A percentile compares a stretch with the other conserved stretches of the same genome.
phyloP scores from a whole-genome alignment of 2,797 vertebrate species.

The Spinus pinus region DNA sequence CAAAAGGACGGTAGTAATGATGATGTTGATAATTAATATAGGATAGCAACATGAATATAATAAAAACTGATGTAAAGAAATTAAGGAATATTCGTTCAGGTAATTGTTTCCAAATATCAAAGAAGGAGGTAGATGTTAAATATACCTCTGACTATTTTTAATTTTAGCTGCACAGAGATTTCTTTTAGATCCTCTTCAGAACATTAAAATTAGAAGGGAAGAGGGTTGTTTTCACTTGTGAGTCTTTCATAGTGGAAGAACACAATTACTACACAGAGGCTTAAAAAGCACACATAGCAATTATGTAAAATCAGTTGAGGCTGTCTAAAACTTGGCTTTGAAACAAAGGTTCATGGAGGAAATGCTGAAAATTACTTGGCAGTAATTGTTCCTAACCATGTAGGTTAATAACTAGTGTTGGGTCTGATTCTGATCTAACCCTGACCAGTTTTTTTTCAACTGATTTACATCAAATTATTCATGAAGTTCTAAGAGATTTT shows the following conservation, averaged over 20 bases:
- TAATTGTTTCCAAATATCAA: neutral
- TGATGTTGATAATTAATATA: neutral
- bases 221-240: neutral
- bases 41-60: neutral
- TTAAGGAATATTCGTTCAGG: neutral
- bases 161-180: neutral
- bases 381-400: constrained; percentile 8
- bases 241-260: neutral
- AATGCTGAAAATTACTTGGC: constrained; percentile 30
- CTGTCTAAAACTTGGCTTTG: constrained; percentile 34
- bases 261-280: neutral
- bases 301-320: constrained; percentile 11
- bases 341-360: constrained; percentile 18
- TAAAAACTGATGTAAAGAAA: neutral
- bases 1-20: neutral
- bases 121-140: neutral
- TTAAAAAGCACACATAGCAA: neutral
- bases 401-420: neutral
- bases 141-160: fast-evolving
- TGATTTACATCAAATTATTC: neutral
- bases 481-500: neutral
- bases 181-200: neutral
- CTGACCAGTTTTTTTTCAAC: neutral
- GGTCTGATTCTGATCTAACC: neutral
- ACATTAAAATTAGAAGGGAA: neutral